Evolutionary conservation across 1,140 invertebrate genomes (phyloP).

Genomic region (Drosophila kikkawai): DNA sequence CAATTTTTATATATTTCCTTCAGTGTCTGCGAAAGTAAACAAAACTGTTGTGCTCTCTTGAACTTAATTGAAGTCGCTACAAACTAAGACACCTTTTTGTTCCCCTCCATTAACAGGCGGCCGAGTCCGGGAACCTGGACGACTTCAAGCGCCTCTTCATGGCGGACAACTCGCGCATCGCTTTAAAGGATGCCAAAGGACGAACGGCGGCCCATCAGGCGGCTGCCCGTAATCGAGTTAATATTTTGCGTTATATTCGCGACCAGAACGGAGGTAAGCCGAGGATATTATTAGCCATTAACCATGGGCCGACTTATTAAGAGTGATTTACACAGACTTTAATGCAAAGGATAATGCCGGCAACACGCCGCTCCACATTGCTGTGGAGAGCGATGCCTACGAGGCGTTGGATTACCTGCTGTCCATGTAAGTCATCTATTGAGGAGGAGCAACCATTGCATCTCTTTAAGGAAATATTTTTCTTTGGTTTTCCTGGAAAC

Average conservation of each 20-base stretch:
- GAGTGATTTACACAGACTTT: slow-evolving; percentile 88
- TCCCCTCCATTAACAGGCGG: slow-evolving; percentile 87
- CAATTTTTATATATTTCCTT: neutral
- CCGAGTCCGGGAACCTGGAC: slow-evolving; percentile 92
- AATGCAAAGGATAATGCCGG: slow-evolving; percentile 90
- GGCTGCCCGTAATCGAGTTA: slow-evolving; percentile 89
- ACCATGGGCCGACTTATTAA: neutral
- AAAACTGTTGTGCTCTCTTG: neutral
- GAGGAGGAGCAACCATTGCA: neutral
- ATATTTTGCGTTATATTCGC: slow-evolving; percentile 91
- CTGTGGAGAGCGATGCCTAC: slow-evolving; percentile 90
- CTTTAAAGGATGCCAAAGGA: slow-evolving; percentile 89
- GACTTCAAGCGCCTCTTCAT: slow-evolving; percentile 91
- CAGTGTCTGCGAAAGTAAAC: slow-evolving; percentile 25
- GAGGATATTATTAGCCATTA: neutral
- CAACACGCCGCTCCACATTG: slow-evolving; percentile 93
- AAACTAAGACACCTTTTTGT: slow-evolving; percentile 14
- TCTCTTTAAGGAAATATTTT: neutral
- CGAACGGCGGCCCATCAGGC: slow-evolving; percentile 92
- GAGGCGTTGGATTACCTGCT: slow-evolving; percentile 91
- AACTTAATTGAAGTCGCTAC: slow-evolving; percentile 32
- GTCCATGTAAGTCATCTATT: slow-evolving; percentile 87
- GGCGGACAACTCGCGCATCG: slow-evolving; percentile 89
- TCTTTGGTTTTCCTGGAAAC: neutral
- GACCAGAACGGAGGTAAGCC: slow-evolving; percentile 89